phyloP scores from a whole-genome alignment of 2,888 invertebrate species.

The Coenonympha arcania region DNA sequence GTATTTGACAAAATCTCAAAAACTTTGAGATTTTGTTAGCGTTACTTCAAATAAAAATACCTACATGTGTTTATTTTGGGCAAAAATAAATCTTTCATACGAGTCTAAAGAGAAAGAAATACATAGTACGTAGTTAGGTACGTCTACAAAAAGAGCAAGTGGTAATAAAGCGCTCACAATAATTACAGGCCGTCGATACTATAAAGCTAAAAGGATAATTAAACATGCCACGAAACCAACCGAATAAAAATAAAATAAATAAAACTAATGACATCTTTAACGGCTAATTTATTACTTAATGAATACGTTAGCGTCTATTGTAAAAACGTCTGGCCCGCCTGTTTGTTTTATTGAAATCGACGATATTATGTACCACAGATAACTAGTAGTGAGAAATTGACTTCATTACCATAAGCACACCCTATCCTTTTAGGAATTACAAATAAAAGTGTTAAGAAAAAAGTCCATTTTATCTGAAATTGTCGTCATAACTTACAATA shows the following conservation, averaged over 20 bases:
- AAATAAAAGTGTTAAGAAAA: too few species aligned
- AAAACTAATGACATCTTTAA: constrained; percentile 17
- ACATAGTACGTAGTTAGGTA: too few species aligned
- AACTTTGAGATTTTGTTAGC: too few species aligned
- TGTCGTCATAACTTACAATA: too few species aligned
- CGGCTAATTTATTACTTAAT: constrained; percentile 17
- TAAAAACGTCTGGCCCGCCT: constrained; percentile 1
- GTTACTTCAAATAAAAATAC: too few species aligned
- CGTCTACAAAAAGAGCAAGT: neutral
- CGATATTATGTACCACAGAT: neutral
- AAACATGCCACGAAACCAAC: neutral
- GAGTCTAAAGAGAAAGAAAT: too few species aligned
- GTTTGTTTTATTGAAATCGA: constrained; percentile 7
- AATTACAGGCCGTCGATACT: neutral
- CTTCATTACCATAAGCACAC: neutral
- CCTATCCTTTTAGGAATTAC: too few species aligned
- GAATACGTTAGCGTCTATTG: constrained; percentile 11
- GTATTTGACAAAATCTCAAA: too few species aligned
- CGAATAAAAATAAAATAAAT: constrained; percentile 12
- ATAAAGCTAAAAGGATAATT: neutral
- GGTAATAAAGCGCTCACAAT: neutral
- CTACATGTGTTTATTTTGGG: too few species aligned
- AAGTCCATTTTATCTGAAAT: too few species aligned
- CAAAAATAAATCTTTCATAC: too few species aligned
- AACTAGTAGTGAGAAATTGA: neutral